phyloP scores from a whole-genome alignment of 2,888 invertebrate species.

The Cephus sareptanus region DNA sequence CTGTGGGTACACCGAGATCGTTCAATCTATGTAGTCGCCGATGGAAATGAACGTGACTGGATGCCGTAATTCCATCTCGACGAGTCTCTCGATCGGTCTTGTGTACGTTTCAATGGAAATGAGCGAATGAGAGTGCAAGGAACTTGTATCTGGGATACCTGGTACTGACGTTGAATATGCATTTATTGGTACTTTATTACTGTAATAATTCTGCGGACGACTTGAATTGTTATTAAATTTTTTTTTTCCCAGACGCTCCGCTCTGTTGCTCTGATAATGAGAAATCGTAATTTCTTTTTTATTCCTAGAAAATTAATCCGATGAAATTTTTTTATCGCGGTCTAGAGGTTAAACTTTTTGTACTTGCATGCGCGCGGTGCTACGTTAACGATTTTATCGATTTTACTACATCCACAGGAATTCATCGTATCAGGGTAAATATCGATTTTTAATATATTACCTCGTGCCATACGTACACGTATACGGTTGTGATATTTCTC shows the following conservation, averaged over 20 bases:
- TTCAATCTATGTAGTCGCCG: neutral
- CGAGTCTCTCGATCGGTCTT: neutral
- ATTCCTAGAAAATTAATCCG: neutral
- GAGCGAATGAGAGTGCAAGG: neutral
- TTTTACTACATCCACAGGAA: neutral
- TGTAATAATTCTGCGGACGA: neutral
- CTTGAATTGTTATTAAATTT: neutral
- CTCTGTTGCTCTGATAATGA: neutral
- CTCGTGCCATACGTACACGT: neutral
- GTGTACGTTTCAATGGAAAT: neutral
- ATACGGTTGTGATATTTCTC: neutral
- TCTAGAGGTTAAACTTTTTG: neutral
- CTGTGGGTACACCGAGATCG: neutral
- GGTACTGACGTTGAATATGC: neutral
- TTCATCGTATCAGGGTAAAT: too few species aligned
- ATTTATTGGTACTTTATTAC: neutral
- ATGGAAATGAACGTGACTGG: neutral
- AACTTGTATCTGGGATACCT: neutral
- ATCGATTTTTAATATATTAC: too few species aligned
- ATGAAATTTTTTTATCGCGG: too few species aligned
- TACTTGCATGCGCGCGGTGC: neutral
- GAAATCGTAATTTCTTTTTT: neutral
- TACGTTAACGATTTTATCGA: neutral
- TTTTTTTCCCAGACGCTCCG: neutral
- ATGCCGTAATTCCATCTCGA: neutral